Percentiles rank a stretch among this genome's conserved stretches.
These are phyloP conservation scores for Platichthys flesus DNA, from an alignment of 2,113 vertebrate species.

Conservation along the genomic window DNA sequence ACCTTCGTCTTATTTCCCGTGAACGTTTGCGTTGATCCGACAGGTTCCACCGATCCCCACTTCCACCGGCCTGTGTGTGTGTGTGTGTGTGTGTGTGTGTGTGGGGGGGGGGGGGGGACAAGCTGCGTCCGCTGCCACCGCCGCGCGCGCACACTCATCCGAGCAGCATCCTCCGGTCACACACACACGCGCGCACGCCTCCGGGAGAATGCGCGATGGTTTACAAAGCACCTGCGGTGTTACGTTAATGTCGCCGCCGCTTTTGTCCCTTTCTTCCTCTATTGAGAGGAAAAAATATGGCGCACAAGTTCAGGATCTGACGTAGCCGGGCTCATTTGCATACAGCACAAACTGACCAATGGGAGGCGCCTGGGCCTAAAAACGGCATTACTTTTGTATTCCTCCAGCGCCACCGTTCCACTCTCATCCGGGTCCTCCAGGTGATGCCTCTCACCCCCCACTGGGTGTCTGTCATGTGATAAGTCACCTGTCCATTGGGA, in stretches of 20 bases:
- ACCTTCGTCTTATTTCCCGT: conserved; percentile 50
- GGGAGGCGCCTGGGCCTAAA: conserved; percentile 40
- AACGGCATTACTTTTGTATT: conserved; percentile 53
- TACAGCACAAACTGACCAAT: conserved; percentile 78
- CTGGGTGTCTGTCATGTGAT: conserved; percentile 5
- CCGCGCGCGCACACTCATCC: conserved; percentile 42
- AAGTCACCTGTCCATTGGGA: conserved; percentile 12
- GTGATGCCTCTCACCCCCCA: background rate
- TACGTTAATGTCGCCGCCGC: conserved; percentile 57
- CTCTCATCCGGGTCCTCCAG: background rate
- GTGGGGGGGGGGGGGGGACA: conserved; percentile 41
- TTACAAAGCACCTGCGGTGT: background rate
- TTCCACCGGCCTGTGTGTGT: conserved; percentile 51
- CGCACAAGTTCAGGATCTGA: conserved; percentile 84
- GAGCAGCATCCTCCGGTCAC: conserved; percentile 42
- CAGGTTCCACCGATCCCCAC: conserved; percentile 34
- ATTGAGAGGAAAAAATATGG: conserved; percentile 79
- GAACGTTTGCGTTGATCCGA: conserved; percentile 12
- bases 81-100: background rate
- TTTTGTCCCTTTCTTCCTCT: conserved; percentile 76
- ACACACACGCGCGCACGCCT: background rate
- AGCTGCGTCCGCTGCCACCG: conserved; percentile 45
- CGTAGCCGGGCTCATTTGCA: conserved; percentile 75
- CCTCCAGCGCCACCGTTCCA: background rate
- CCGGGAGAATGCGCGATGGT: background rate